Base-by-base conservation (phyloP, 2,888 invertebrate genomes). In the Clostera curtula region DNA sequence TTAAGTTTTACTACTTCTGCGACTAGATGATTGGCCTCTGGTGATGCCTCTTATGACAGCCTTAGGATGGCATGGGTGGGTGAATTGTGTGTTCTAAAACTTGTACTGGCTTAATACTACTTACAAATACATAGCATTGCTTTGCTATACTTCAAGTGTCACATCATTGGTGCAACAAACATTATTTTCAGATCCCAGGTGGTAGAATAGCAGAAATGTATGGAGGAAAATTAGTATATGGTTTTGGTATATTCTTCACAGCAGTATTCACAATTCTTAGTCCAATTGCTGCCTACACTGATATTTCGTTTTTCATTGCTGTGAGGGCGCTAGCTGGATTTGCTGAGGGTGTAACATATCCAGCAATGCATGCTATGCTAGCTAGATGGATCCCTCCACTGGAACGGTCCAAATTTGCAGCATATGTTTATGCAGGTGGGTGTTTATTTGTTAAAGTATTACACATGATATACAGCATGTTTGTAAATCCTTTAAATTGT, bases 351-450 rank as follows among this genome's bases (percentile, higher is more conserved):
- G 95, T 96, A 3, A 95, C 95, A 4, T 96, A 95, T 71, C 97
- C 97, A 8, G 92, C 96, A 0, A 96, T 97, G 95, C 95, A 97
- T 68, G 91, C 92, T 9, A 92, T 97, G 90, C 82, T 97, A 54
- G 94, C 96, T 0, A 87, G 90, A 40, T 97, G 97, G 97, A 93
- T 96, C 26, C 97, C 97, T 4, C 96, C 96, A 1, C 67, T 93
- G 50, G 97, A 97, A 66, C 87, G 96, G 49, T 93, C 93, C 26
- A 93, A 93, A 68, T 92, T 97, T 69, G 95, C 94, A 6, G 95
- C 95, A 14, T 87, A 91, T 62, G 93, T 93, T 3, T 94, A 94
- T 82, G 93, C 93, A 40, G 91, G 91, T 90, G 62, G 58, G 64
- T 51, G 29, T 27, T 27, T 23, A 21, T 13, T 19, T 25, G 13